A percentile compares a stretch with the other conserved stretches of the same genome.
Conservation (phyloP, 2,797 vertebrate species). For the Cercopithecus hamlyni region DNA sequence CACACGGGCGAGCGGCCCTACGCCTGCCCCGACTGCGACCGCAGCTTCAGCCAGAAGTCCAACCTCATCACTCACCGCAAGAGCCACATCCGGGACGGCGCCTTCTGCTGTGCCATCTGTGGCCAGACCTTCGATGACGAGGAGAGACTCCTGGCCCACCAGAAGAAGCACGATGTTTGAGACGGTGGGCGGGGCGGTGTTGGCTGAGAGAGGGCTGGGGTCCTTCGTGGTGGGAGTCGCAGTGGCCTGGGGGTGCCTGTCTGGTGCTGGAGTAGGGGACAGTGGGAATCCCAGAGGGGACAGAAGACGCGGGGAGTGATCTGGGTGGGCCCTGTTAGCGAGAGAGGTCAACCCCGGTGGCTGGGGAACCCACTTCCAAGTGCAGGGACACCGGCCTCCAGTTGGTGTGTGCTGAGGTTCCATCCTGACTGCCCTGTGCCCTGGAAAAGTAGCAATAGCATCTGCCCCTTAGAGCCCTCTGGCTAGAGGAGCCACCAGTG, state of each 20-base stretch:
- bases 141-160: conserved; percentile 73
- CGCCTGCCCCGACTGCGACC: conserved; percentile 89
- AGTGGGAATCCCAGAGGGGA: neutral
- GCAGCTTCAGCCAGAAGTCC: conserved; percentile 91
- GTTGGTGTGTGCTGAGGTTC: neutral
- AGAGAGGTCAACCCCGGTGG: neutral
- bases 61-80: conserved; percentile 92
- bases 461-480: conserved; percentile 24
- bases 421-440: neutral
- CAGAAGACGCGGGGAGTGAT: neutral
- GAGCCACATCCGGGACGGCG: conserved; percentile 84
- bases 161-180: conserved; percentile 75
- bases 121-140: conserved; percentile 76
- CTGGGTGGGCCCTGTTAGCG: neutral
- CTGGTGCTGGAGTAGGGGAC: neutral
- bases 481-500: conserved; percentile 38
- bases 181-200: neutral
- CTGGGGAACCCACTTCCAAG: neutral
- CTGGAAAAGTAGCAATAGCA: conserved; percentile 68
- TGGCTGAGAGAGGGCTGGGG: neutral
- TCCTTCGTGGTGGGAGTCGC: neutral
- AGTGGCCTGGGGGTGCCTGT: rapidly evolving
- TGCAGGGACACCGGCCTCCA: neutral
- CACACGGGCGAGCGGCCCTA: conserved; percentile 91
- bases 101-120: conserved; percentile 80